phyloP scores from a whole-genome alignment of 2,888 invertebrate genomes.

The Synergus itoensis region DNA sequence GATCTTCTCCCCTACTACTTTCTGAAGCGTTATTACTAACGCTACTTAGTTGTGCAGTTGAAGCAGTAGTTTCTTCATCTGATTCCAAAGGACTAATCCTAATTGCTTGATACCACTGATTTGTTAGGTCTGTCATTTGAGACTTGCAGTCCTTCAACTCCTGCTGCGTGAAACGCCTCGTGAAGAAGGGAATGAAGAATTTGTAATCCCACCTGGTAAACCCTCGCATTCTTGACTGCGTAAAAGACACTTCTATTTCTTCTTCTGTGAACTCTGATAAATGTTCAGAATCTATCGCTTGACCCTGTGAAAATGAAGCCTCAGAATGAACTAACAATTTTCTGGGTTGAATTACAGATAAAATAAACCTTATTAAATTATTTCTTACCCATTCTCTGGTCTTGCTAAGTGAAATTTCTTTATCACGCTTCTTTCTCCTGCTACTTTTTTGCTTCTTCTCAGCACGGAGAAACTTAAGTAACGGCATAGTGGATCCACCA shows the following conservation, averaged over 20 bases:
- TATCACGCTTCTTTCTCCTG: conserved; percentile 83
- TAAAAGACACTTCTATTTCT: conserved; percentile 92
- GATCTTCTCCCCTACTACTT: conserved; percentile 58
- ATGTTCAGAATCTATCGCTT: conserved; percentile 95
- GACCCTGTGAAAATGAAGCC: conserved; percentile 79
- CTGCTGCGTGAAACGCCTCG: conserved; percentile 95
- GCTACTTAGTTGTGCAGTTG: conserved; percentile 71
- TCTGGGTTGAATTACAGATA: background rate
- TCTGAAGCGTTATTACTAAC: conserved; percentile 61
- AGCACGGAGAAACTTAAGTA: conserved; percentile 94
- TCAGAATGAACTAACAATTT: background rate
- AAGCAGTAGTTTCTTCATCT: conserved; percentile 82
- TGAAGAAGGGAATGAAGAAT: conserved; percentile 97
- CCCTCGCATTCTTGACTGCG: conserved; percentile 89
- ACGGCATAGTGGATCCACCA: conserved; percentile 98
- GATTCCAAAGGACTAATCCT: conserved; percentile 92
- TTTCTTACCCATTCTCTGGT: conserved; percentile 93
- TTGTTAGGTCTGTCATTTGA: conserved; percentile 97
- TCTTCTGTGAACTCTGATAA: conserved; percentile 96
- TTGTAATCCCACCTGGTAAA: conserved; percentile 95
- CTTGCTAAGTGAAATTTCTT: conserved; percentile 96
- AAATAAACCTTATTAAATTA: conserved; percentile 37
- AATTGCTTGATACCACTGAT: conserved; percentile 98
- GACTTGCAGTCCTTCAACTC: conserved; percentile 97
- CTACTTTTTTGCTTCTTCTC: conserved; percentile 80